A percentile compares a stretch with the other conserved stretches of the same genome.
These are phyloP conservation scores for Polyergus mexicanus DNA, from an alignment of 1,140 invertebrate species.

Conservation along the genomic window DNA sequence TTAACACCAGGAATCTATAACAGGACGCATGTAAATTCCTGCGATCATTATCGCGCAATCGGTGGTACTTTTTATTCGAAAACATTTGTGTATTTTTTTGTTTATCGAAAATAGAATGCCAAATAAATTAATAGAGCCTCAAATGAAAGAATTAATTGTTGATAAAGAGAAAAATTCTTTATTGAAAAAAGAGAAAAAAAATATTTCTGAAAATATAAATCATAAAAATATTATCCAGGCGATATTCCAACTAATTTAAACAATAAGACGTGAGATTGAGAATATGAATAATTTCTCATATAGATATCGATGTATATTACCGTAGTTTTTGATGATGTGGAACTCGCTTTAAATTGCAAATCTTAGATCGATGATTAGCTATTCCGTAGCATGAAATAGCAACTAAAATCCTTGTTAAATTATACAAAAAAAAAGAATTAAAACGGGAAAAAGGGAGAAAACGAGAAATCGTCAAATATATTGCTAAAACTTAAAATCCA, in stretches of 20 bases:
- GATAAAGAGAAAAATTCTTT: background rate
- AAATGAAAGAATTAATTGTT: background rate
- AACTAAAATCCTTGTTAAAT: background rate
- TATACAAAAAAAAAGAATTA: background rate
- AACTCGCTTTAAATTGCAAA: conserved; percentile 20
- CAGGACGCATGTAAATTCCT: conserved; percentile 37
- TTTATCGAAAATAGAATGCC: background rate
- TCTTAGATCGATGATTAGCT: conserved; percentile 21
- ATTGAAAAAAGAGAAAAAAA: background rate
- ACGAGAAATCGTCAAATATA: background rate
- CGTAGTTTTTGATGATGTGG: conserved; percentile 26
- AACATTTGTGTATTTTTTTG: background rate
- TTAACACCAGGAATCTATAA: conserved; percentile 68
- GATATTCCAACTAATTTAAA: background rate
- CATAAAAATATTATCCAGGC: background rate
- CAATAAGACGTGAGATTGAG: background rate
- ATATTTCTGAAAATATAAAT: conserved; percentile 12
- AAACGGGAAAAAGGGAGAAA: background rate
- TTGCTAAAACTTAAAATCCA: background rate
- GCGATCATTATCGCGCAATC: conserved; percentile 44
- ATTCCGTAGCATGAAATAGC: background rate
- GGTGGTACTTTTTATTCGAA: background rate
- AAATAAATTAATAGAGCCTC: background rate
- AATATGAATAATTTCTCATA: conserved; percentile 9
- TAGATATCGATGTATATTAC: background rate